Evolutionary conservation across 2,888 invertebrate species (phyloP), one percentile per base, ranked within the genome.

Genomic region (Podotricha telesiphe): DNA sequence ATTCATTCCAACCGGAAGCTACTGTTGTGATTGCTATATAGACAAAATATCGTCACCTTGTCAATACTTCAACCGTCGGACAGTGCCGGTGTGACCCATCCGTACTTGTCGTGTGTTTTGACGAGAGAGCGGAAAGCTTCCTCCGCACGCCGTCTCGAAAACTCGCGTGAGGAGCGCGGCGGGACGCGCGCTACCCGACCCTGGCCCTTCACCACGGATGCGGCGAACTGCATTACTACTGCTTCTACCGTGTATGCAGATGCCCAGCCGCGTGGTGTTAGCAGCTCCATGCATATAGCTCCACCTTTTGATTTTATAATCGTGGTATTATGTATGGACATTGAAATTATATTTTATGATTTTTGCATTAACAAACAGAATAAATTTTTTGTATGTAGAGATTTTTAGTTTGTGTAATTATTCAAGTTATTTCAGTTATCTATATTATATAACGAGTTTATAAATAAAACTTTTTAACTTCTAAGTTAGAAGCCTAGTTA

Each of bases 31-130:
- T n/a, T n/a, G n/a, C n/a, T n/a, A n/a, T n/a, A n/a, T n/a, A n/a
- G n/a, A n/a, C n/a, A n/a, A n/a, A n/a, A 28, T 28, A 28, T 28
- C 28, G 3, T 6, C 17, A 55, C 55, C 55, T 55, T 17, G 6
- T 34, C 34, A 17, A 55, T 8, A 20, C n/a, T 73, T 95, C 95
- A 97, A 83, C 97, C 97, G 86, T 97, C 97, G 56, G 97, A 95
- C 73, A 97, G 93, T 17, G 97, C 95, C 34, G 97, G 97, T 34
- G 97, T 97, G 61, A 97, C 97, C 97, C 97, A 97, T 65, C 97
- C 97, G 83, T 97, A 97, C 83, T 97, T 97, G 83, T 97, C 97
- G 83, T 97, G 97, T 10, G 97, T 97, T 87, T 97, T 97, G 69
- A 97, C 97, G 75, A 97, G 94, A 68, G 96, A 97, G 77, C 97